Evolutionary conservation across 2,797 vertebrate species (phyloP), one percentile per base, ranked within the genome.

Genomic region (Myioborus miniatus): DNA sequence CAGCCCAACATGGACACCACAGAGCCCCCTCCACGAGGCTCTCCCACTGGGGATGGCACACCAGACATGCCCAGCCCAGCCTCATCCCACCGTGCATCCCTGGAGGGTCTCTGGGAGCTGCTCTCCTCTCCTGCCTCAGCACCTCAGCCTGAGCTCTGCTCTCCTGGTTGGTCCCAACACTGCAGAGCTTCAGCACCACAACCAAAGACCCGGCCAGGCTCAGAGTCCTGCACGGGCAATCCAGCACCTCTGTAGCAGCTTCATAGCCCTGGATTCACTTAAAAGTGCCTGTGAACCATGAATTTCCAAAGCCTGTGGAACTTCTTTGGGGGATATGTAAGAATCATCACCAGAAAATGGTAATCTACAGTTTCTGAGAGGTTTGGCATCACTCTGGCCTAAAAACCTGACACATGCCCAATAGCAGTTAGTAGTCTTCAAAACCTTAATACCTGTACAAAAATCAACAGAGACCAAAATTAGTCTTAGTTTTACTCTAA

Each of bases 191-290:
- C 21, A 0, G 50, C 16, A 55, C 14, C 52, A 5, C 24, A 9
- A 34, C 21, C 78, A 64, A 74, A 43, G 44, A 16, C n/a, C 34
- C 81, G 50, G 5, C 6, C 0, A 1, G 29, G 34, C 37, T 81
- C 14, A 2, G 29, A 0, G 2, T 44, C 59, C 58, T 46, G 46
- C 53, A 12, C 0, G 0, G 34, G 16, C 82, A 49, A 32, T 0
- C 50, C 79, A 79, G 14, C 34, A 17, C 9, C 29, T 36, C 69
- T 12, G 1, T 0, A 0, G 26, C 8, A 6, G 16, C 50, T 78
- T 60, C 53, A 5, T 3, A 27, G 1, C 53, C 43, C 43, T 37
- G 2, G 2, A 14, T 8, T 16, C 18, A 43, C 26, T 36, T 26
- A 15, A 13, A 65, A 64, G 27, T 12, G 30, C 24, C 34, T 1